A percentile compares a stretch with the other conserved stretches of the same genome.
phyloP scores from a whole-genome alignment of 2,113 vertebrate species.

The Lichenostomus cassidix region DNA sequence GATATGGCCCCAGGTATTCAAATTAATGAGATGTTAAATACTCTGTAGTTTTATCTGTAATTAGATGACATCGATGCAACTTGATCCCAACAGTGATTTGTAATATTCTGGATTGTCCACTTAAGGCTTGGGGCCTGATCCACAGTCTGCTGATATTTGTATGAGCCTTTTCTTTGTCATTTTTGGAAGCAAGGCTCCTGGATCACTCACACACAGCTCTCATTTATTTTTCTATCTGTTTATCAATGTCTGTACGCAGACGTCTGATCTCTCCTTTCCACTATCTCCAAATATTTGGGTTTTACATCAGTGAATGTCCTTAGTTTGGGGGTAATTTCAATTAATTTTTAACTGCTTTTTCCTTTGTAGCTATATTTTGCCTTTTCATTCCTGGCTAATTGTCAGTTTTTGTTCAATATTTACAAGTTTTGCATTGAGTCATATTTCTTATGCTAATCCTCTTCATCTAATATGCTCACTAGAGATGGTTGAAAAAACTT shows the following conservation, averaged over 20 bases:
- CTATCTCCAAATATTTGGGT: not conserved
- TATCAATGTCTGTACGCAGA: not conserved
- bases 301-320: conserved; percentile 1
- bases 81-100: conserved; percentile 52
- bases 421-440: conserved; percentile 32
- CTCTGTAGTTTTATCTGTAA: conserved; percentile 68
- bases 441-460: conserved; percentile 53
- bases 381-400: conserved; percentile 35
- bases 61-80: conserved; percentile 56
- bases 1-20: conserved; percentile 69
- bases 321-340: conserved; percentile 18
- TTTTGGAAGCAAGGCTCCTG: not conserved
- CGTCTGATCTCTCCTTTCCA: not conserved
- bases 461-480: conserved; percentile 53
- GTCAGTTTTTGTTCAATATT: conserved; percentile 58
- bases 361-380: conserved; percentile 25
- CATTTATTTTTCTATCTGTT: conserved; percentile 24
- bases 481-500: not conserved
- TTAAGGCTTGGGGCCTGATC: conserved; percentile 34
- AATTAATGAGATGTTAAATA: conserved; percentile 71
- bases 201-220: not conserved
- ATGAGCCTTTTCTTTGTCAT: not conserved
- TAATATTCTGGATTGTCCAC: conserved; percentile 29
- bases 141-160: not conserved
- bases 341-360: conserved; percentile 43